Percentiles rank a stretch among this genome's conserved stretches.
Conservation (phyloP, 2,888 invertebrate species). For the Clistopyga incitator region DNA sequence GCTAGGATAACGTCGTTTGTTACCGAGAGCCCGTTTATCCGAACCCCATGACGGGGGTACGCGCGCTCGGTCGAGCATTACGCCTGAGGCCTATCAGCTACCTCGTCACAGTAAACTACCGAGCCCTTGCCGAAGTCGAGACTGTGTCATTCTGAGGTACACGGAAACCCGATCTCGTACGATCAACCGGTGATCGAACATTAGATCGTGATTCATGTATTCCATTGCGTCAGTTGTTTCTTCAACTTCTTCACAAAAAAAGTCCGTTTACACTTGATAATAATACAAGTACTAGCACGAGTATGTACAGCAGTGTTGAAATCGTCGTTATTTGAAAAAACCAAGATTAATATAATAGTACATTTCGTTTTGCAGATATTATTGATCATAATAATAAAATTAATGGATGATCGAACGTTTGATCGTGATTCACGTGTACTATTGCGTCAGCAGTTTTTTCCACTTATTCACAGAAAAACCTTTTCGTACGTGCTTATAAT, state of each 20-base stretch:
- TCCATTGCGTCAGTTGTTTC: neutral
- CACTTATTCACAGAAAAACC: slow-evolving; percentile 9
- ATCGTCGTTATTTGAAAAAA: no score
- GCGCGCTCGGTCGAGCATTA: slow-evolving; percentile 49
- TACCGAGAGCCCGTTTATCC: slow-evolving; percentile 52
- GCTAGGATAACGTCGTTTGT: slow-evolving; percentile 59
- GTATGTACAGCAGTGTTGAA: no score
- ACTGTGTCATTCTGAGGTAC: slow-evolving; percentile 28
- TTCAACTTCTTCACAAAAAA: slow-evolving; percentile 5
- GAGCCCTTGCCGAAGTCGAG: slow-evolving; percentile 39
- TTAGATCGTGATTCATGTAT: slow-evolving; percentile 24
- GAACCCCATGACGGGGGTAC: slow-evolving; percentile 41
- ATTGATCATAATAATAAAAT: no score
- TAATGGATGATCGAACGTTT: no score
- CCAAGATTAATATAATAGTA: no score
- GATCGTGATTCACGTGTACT: no score
- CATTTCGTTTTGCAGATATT: no score
- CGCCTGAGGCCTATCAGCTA: slow-evolving; percentile 42
- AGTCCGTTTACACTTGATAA: neutral
- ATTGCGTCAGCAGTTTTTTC: no score
- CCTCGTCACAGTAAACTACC: slow-evolving; percentile 41
- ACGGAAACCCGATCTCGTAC: neutral
- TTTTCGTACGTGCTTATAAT: no score
- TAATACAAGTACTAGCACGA: slow-evolving; percentile 1
- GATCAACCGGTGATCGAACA: slow-evolving; percentile 26